phyloP scores from a whole-genome alignment of 23 tunicate species.

The Styela clava region DNA sequence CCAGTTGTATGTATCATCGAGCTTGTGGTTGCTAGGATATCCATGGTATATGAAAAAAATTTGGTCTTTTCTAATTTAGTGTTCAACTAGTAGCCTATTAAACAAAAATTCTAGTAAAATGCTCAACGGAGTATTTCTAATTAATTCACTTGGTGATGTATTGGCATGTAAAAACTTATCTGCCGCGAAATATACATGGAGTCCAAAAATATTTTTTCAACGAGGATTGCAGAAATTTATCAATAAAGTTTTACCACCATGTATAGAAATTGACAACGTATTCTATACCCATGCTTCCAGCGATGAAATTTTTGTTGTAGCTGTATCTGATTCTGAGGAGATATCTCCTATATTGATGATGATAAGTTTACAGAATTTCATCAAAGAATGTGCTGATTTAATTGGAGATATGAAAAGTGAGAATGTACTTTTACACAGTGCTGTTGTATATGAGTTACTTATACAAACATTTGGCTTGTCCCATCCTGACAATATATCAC shows the following conservation, averaged over 20 bases:
- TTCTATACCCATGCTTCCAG: background rate
- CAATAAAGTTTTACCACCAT: background rate
- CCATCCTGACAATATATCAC: conserved; percentile 11
- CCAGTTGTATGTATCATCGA: too few relatives aligned
- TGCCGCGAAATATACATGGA: background rate
- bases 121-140: conserved; percentile 23
- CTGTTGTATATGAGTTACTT: conserved; percentile 16
- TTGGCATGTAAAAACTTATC: background rate
- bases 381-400: conserved; percentile 6
- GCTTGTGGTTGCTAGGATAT: too few relatives aligned
- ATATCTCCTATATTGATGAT: conserved; percentile 2
- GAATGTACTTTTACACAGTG: background rate
- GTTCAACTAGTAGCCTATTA: too few relatives aligned
- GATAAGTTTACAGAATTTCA: conserved; percentile 1
- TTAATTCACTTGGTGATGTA: conserved; percentile 11
- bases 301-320: conserved; percentile 1
- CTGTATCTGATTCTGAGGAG: background rate
- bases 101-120: too few relatives aligned
- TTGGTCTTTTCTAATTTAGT: too few relatives aligned
- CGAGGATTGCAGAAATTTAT: background rate
- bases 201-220: conserved; percentile 7
- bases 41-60: too few relatives aligned
- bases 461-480: conserved; percentile 18
- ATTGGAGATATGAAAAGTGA: conserved; percentile 16
- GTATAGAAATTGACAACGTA: conserved; percentile 5